Evolutionary conservation across 2,797 vertebrate genomes (phyloP).

Genomic region (Lagorchestes hirsutus): DNA sequence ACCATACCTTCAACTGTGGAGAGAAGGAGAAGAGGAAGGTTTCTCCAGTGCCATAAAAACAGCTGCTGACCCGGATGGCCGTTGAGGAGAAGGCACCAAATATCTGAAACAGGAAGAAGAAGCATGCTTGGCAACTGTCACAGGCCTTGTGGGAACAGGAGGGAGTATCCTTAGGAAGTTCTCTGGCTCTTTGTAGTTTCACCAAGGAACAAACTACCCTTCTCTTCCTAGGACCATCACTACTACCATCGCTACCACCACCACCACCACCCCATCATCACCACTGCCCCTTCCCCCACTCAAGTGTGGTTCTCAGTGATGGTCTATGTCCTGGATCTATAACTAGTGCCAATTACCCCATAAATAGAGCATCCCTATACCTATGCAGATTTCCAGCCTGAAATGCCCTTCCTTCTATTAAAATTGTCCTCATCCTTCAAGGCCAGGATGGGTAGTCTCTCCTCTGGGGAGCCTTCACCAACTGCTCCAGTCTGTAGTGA

Average conservation of each 20-base stretch:
- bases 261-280: too few relatives aligned
- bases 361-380: not conserved
- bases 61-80: slow-evolving; percentile 77
- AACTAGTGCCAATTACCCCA: not conserved
- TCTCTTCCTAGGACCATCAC: not conserved
- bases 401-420: not conserved
- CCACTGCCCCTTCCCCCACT: not conserved
- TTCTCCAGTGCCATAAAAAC: slow-evolving; percentile 86
- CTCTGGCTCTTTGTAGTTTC: not conserved
- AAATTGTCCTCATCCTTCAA: not conserved
- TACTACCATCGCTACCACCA: too few relatives aligned
- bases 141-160: not conserved
- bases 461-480: not conserved
- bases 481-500: not conserved
- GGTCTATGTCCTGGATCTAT: not conserved
- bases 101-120: slow-evolving; percentile 71
- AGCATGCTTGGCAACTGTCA: fast-evolving
- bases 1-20: slow-evolving; percentile 85
- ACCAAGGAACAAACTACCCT: not conserved
- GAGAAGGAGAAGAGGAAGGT: slow-evolving; percentile 86
- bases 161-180: not conserved
- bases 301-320: not conserved
- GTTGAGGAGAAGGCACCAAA: slow-evolving; percentile 86
- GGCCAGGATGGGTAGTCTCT: not conserved
- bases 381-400: not conserved